Base-by-base conservation (phyloP, 1,140 invertebrate genomes). In the Pectinophora gossypiella region DNA sequence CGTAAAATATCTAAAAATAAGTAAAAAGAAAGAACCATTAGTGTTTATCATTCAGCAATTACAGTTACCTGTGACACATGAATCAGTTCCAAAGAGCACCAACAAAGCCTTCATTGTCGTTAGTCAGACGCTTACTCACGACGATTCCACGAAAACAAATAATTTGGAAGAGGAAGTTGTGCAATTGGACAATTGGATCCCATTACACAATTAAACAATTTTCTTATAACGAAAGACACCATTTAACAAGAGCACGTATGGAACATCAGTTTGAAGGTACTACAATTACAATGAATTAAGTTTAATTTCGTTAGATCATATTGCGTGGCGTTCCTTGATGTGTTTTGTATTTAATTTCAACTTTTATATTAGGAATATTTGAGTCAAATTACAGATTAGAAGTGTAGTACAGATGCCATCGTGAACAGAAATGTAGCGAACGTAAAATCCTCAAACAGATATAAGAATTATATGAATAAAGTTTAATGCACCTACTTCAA, bases 171-270 rank as follows among this genome's bases (percentile, higher is more conserved):
- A 46, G 44, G 44, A 47, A 53, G 44, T 53, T 53, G 43, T 43
- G 20, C 51, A 53, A 53, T 40, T 42, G 23, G 52, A 63, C 55
- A 63, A 65, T 70, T 68, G 59, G 16, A 23, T 56, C 32, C 56
- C 45, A 61, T 72, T 70, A 70, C 61, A 60, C 51, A 64, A 64
- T 64, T 62, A 40, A 40, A 40, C 36, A 40, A 6, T 16, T 15
- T 40, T 18, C 3, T 40, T 40, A 15, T 40, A 40, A 40, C 36
- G 16, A 40, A 40, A 15, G 23, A 27, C 5, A 27, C 23, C 23
- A 27, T 27, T 27, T 27, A 27, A 27, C 23, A 27, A 12, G 12
- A 27, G 23, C 12, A 27, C 12, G 23, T 12, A 12, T 27, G 5
- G 5, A 27, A 12, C 23, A 5, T 27, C 12, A 27, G 12, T 27